A percentile compares a stretch with the other conserved stretches of the same genome.
Conservation (phyloP, 2,797 vertebrate species). For the Bufotes viridis region DNA sequence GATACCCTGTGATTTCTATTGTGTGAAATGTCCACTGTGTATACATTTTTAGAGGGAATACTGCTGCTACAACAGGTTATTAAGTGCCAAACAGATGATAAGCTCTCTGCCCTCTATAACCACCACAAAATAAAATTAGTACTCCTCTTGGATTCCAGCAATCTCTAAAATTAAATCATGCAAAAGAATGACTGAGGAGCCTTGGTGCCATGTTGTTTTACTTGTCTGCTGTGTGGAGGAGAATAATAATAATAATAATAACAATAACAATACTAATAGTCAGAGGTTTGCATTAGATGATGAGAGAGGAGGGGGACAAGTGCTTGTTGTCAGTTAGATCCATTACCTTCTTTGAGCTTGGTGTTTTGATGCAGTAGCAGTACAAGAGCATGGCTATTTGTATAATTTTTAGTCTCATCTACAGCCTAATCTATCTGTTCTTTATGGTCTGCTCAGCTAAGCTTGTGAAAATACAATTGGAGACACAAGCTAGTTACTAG, state of each 20-base stretch:
- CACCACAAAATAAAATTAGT: constrained; percentile 26
- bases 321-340: constrained; percentile 12
- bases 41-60: background rate
- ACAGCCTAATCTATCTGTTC: background rate
- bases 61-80: constrained; percentile 10
- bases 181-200: background rate
- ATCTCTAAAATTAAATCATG: constrained; percentile 46
- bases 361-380: background rate
- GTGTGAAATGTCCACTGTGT: background rate
- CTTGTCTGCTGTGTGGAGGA: constrained; percentile 3
- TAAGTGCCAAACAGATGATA: background rate
- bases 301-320: background rate
- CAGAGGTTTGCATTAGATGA: background rate
- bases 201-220: constrained; percentile 28
- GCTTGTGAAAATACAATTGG: no score
- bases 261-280: constrained; percentile 20
- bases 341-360: constrained; percentile 1
- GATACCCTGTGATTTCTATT: background rate
- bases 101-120: background rate
- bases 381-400: background rate
- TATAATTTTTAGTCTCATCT: background rate
- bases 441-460: no score
- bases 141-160: constrained; percentile 25
- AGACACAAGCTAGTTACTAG: no score
- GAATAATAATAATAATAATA: constrained; percentile 26